Percentiles rank a stretch among this genome's conserved stretches.
Evolutionary conservation across 2,797 vertebrate species (phyloP).

Genomic region (Hipposideros larvatus): DNA sequence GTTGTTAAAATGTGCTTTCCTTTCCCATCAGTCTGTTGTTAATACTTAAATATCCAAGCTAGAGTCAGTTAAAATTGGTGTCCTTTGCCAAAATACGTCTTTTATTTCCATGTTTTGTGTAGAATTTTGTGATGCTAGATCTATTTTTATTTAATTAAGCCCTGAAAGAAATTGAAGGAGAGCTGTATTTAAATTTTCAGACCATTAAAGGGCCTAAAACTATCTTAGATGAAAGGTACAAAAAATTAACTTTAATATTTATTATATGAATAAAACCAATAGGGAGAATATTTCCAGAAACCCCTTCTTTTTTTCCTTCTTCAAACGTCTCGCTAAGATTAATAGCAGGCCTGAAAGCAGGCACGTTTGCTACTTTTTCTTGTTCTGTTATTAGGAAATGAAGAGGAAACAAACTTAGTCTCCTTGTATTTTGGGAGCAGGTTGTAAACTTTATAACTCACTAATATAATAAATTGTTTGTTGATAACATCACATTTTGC

Average conservation of each 20-base stretch:
- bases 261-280: constrained; percentile 70
- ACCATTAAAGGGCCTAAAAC: constrained; percentile 61
- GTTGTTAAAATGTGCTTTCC: constrained; percentile 23
- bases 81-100: constrained; percentile 62
- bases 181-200: constrained; percentile 78
- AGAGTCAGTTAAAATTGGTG: constrained; percentile 34
- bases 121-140: constrained; percentile 7
- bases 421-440: constrained; percentile 20
- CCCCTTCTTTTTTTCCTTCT: neutral
- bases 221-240: constrained; percentile 72
- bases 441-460: constrained; percentile 60
- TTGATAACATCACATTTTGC: constrained; percentile 41
- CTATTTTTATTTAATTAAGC: constrained; percentile 66
- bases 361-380: constrained; percentile 35
- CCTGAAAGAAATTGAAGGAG: constrained; percentile 61
- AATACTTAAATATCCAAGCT: constrained; percentile 27
- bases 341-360: constrained; percentile 36
- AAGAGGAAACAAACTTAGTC: neutral
- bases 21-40: constrained; percentile 44
- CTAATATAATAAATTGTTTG: constrained; percentile 35
- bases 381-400: constrained; percentile 49
- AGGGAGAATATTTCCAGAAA: constrained; percentile 57
- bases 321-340: constrained; percentile 40
- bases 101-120: neutral
- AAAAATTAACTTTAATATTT: constrained; percentile 76